phyloP scores from a whole-genome alignment of 2,797 vertebrate genomes.

The Pelodytes ibericus region DNA sequence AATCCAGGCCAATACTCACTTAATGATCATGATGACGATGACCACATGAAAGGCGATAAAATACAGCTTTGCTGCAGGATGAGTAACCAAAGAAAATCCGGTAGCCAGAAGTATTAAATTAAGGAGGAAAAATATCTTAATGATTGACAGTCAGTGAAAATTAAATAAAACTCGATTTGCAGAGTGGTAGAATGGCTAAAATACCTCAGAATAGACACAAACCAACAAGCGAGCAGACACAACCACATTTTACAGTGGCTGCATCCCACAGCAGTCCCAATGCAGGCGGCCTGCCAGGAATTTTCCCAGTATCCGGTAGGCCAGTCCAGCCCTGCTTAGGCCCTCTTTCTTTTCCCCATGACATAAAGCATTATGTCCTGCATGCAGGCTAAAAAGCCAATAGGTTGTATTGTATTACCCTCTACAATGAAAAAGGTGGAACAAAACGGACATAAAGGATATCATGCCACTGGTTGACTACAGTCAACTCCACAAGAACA shows the following conservation, averaged over 20 bases:
- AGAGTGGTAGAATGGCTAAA: no score
- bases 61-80: slow-evolving; percentile 79
- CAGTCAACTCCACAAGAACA: slow-evolving; percentile 87
- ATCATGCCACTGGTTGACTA: slow-evolving; percentile 97
- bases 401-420: background rate
- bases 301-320: no score
- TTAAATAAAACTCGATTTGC: background rate
- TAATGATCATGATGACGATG: slow-evolving; percentile 91
- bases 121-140: slow-evolving; percentile 63
- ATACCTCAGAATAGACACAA: no score
- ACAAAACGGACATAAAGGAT: slow-evolving; percentile 85
- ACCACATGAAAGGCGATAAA: slow-evolving; percentile 88
- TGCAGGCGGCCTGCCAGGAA: no score
- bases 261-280: no score
- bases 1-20: slow-evolving; percentile 84
- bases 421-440: no score
- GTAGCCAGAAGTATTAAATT: slow-evolving; percentile 79
- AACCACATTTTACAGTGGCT: no score
- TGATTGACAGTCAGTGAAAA: background rate
- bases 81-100: slow-evolving; percentile 84
- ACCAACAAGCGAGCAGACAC: no score
- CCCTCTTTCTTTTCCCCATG: no score
- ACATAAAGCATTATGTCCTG: no score
- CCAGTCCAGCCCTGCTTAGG: no score
- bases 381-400: no score